Evolutionary conservation across 2,113 vertebrate genomes (phyloP).

Genomic region (Jaculus jaculus): DNA sequence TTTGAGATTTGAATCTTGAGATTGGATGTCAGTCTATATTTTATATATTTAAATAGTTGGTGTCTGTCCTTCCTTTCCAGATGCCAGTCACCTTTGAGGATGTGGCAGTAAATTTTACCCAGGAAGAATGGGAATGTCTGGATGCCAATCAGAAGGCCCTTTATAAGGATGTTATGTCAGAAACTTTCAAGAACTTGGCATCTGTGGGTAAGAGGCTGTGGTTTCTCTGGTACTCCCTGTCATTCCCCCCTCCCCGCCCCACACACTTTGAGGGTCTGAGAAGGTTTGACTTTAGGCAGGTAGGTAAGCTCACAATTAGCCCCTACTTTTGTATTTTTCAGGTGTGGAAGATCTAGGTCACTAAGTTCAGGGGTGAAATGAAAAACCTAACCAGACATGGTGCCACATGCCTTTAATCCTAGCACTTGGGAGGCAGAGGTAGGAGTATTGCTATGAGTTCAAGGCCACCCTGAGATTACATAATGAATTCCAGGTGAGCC

Average conservation of each 20-base stretch:
- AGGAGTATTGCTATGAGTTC: too few species aligned
- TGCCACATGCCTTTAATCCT: too few species aligned
- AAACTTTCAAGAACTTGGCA: slow-evolving; percentile 54
- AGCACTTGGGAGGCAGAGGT: too few species aligned
- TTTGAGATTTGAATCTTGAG: not conserved
- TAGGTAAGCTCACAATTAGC: not conserved
- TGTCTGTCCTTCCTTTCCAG: slow-evolving; percentile 41
- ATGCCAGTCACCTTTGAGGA: slow-evolving; percentile 65
- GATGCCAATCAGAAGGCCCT: slow-evolving; percentile 53
- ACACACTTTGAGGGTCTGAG: too few species aligned
- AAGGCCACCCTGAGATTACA: too few species aligned
- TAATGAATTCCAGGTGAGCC: too few species aligned
- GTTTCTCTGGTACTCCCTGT: not conserved
- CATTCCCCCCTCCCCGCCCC: too few species aligned
- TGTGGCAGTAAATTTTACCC: slow-evolving; percentile 67
- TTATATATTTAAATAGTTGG: not conserved
- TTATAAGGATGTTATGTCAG: slow-evolving; percentile 63
- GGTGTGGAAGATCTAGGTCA: not conserved
- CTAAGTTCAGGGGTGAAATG: not conserved
- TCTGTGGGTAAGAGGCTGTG: slow-evolving; percentile 64
- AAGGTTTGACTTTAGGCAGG: not conserved
- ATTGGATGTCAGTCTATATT: not conserved
- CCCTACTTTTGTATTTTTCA: not conserved
- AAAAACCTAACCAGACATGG: not conserved
- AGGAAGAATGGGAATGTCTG: slow-evolving; percentile 67